Evolutionary conservation across 1,140 invertebrate genomes (phyloP).

Genomic region (Polypedilum pembai): DNA sequence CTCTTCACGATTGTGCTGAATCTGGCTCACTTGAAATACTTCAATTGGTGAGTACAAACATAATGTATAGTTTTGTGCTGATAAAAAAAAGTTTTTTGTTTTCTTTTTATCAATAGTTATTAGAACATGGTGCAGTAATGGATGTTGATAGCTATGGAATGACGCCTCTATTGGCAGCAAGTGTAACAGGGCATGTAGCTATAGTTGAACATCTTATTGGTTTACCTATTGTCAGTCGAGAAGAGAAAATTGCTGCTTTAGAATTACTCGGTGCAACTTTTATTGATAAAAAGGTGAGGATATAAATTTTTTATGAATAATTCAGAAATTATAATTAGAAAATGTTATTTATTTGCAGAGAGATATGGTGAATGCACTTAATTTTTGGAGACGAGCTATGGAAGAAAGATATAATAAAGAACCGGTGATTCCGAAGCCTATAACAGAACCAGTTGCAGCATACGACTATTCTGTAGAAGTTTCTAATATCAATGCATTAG

Average conservation of each 20-base stretch:
- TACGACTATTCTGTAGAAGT: slow-evolving; percentile 85
- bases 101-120: slow-evolving; percentile 43
- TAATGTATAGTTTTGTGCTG: too few species aligned
- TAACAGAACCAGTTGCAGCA: slow-evolving; percentile 64
- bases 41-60: slow-evolving; percentile 51
- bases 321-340: too few species aligned
- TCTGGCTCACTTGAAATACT: slow-evolving; percentile 88
- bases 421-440: slow-evolving; percentile 62
- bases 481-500: slow-evolving; percentile 64
- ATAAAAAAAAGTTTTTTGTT: too few species aligned
- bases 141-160: slow-evolving; percentile 93
- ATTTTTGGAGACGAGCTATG: background rate
- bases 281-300: slow-evolving; percentile 75
- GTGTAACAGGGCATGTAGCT: slow-evolving; percentile 82
- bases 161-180: slow-evolving; percentile 87
- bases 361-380: slow-evolving; percentile 8
- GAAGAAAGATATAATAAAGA: slow-evolving; percentile 35
- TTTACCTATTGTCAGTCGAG: slow-evolving; percentile 56
- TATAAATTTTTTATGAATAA: background rate
- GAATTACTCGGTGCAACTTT: slow-evolving; percentile 92
- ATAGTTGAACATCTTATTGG: slow-evolving; percentile 88
- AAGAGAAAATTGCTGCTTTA: slow-evolving; percentile 82
- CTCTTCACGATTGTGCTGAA: slow-evolving; percentile 91
- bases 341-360: too few species aligned
- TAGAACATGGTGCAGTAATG: slow-evolving; percentile 82